Percentiles rank a stretch among this genome's conserved stretches.
Conservation (phyloP, 2,888 invertebrate genomes). For the Eupithecia centaureata region DNA sequence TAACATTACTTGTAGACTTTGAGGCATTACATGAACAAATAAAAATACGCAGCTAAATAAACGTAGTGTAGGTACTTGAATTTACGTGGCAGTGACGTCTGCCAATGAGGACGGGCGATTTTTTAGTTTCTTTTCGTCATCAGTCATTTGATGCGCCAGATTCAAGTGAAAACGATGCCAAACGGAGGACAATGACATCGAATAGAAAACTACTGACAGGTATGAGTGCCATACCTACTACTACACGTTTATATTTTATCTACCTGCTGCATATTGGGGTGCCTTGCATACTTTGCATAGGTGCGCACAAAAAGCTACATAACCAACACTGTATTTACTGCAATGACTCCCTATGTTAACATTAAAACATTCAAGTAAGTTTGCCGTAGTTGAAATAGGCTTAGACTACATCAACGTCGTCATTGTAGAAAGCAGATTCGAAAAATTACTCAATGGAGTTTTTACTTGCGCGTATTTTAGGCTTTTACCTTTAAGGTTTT, state of each 20-base stretch:
- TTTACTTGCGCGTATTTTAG: not conserved
- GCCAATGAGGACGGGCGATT: slow-evolving; percentile 18
- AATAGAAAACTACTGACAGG: not conserved
- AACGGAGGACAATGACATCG: slow-evolving; percentile 20
- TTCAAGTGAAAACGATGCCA: slow-evolving; percentile 19
- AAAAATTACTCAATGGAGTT: not conserved
- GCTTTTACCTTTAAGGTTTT: not conserved
- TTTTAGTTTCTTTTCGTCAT: slow-evolving; percentile 23
- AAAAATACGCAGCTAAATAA: not conserved
- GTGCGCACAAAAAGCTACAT: too few relatives aligned
- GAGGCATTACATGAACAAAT: too few relatives aligned
- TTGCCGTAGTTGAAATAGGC: too few relatives aligned
- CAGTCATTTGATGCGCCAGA: slow-evolving; percentile 18
- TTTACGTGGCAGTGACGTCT: slow-evolving; percentile 7
- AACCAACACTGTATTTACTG: too few relatives aligned
- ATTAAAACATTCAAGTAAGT: too few relatives aligned
- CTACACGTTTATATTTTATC: not conserved
- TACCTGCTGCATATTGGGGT: too few relatives aligned
- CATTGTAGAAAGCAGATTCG: not conserved
- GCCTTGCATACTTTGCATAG: too few relatives aligned
- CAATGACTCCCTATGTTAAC: too few relatives aligned
- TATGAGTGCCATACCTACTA: not conserved
- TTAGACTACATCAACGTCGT: too few relatives aligned
- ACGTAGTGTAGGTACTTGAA: not conserved
- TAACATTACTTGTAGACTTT: not conserved